These are phyloP conservation scores for Pterocles burchelli DNA, from an alignment of 2,113 vertebrate species.

Conservation along the genomic window DNA sequence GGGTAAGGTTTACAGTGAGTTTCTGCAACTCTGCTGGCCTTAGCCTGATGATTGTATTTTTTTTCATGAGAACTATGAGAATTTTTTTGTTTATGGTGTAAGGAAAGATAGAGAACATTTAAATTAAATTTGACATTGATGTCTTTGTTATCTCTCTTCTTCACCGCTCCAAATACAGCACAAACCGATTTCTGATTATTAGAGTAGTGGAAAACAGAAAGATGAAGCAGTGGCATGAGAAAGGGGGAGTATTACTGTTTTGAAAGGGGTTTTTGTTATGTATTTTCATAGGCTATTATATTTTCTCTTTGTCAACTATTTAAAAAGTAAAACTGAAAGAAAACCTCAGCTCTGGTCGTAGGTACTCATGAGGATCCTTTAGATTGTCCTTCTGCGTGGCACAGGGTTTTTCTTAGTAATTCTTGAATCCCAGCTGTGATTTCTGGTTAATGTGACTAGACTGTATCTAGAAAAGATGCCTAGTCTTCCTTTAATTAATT, in stretches of 20 bases:
- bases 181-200: not conserved
- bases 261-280: not conserved
- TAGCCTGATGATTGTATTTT: not conserved
- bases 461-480: not conserved
- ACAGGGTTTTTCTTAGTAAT: not conserved
- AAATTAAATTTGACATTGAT: not conserved
- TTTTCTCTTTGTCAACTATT: not conserved
- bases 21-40: not conserved
- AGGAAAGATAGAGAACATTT: not conserved
- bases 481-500: not conserved
- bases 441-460: not conserved
- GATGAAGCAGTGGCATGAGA: not conserved
- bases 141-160: not conserved
- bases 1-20: not conserved
- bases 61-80: not conserved
- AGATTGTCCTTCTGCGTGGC: not conserved
- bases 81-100: not conserved
- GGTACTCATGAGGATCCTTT: not conserved
- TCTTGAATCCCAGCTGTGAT: not conserved
- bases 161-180: not conserved
- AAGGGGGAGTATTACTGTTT: not conserved
- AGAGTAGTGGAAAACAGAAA: not conserved
- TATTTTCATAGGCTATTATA: not conserved
- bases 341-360: not conserved
- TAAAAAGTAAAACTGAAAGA: not conserved